Percentiles rank a stretch among this genome's conserved stretches.
phyloP scores from a whole-genome alignment of 2,888 invertebrate species.

The Nezara viridula region DNA sequence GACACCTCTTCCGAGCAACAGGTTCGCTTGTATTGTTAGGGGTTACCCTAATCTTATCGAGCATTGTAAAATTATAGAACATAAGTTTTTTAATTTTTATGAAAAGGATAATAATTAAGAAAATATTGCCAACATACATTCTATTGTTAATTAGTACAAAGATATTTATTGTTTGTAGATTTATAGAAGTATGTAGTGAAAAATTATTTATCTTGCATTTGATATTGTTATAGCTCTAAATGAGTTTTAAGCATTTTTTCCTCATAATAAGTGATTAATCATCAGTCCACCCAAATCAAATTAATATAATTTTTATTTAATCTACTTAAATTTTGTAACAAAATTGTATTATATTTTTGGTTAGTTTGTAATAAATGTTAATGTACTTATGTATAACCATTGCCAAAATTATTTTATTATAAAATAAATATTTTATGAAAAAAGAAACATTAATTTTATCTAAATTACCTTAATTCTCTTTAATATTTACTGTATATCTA shows the following conservation, averaged over 20 bases:
- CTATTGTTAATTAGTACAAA: conserved; percentile 42
- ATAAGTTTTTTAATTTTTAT: conserved; percentile 74
- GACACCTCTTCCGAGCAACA: conserved; percentile 86
- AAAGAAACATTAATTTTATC: not conserved
- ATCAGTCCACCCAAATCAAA: not conserved
- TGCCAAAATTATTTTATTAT: conserved; percentile 46
- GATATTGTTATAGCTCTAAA: not conserved
- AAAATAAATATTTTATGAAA: conserved; percentile 24
- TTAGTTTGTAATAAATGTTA: conserved; percentile 22
- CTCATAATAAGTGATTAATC: not conserved
- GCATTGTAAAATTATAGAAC: conserved; percentile 87
- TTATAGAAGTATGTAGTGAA: not conserved
- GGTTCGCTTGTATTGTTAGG: conserved; percentile 84
- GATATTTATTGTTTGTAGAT: conserved; percentile 20
- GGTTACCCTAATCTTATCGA: conserved; percentile 83
- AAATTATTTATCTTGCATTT: conserved; percentile 18
- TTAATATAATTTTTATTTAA: not conserved
- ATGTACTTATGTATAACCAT: not conserved
- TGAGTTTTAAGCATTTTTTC: not conserved
- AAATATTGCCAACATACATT: not conserved
- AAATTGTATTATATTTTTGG: not conserved
- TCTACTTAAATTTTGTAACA: not conserved
- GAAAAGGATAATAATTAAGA: conserved; percentile 41
- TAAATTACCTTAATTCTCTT: not conserved
- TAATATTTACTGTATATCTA: not conserved